Evolutionary conservation across 2,797 vertebrate species (phyloP).

Genomic region (Phoeniculus purpureus): DNA sequence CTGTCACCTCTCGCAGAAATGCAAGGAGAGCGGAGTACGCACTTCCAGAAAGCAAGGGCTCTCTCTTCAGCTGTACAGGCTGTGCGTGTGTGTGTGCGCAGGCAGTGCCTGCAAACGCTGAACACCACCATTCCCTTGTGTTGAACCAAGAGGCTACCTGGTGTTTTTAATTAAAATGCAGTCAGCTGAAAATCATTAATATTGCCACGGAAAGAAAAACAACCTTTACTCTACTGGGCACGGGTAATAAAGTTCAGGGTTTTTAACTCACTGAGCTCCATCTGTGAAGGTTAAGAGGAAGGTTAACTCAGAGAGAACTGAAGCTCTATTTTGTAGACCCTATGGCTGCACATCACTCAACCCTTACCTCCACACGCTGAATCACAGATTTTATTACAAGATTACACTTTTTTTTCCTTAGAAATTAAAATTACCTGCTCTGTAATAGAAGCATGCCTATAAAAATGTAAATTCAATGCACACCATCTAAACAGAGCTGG

Average conservation of each 20-base stretch:
- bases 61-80: background rate
- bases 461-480: constrained; percentile 61
- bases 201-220: constrained; percentile 53
- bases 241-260: constrained; percentile 62
- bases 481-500: constrained; percentile 8
- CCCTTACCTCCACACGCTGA: background rate
- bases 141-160: constrained; percentile 44
- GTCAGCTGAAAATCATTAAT: constrained; percentile 75
- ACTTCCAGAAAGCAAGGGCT: background rate
- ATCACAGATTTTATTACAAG: constrained; percentile 4
- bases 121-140: background rate
- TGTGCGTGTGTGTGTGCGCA: rapidly evolving
- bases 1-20: rapidly evolving
- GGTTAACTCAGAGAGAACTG: constrained; percentile 13
- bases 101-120: rapidly evolving
- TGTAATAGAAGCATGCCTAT: constrained; percentile 24
- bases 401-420: background rate
- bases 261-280: constrained; percentile 54
- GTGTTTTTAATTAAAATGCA: constrained; percentile 77
- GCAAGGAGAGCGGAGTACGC: background rate
- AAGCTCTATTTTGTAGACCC: background rate
- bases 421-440: constrained; percentile 33
- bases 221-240: constrained; percentile 58
- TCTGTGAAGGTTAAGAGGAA: constrained; percentile 66
- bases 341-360: background rate